phyloP scores from a whole-genome alignment of 2,113 vertebrate species.

The Vicugna pacos region DNA sequence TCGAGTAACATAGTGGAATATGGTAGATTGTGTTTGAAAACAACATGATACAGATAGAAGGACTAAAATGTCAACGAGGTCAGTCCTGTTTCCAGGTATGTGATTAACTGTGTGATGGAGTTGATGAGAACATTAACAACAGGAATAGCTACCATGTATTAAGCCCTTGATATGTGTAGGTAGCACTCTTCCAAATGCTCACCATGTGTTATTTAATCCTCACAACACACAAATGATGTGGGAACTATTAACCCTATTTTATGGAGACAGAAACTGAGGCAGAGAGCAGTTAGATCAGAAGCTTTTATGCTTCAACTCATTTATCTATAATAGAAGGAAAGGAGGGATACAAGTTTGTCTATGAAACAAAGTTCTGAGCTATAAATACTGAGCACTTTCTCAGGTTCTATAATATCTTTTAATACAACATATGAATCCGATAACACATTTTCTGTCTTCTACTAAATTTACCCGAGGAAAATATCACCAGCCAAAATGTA shows the following conservation, averaged over 20 bases:
- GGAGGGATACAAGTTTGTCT: neutral
- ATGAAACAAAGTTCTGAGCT: conserved; percentile 14
- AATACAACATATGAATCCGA: conserved; percentile 60
- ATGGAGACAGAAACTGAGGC: neutral
- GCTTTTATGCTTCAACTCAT: conserved; percentile 10
- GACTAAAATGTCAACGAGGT: conserved; percentile 15
- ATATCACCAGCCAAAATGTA: conserved; percentile 66
- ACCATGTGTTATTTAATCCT: neutral
- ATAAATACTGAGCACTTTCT: conserved; percentile 51
- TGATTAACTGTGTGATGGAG: neutral
- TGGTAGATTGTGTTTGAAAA: neutral
- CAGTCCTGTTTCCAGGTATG: neutral
- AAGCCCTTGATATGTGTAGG: neutral
- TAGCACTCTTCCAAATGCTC: neutral
- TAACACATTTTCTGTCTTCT: conserved; percentile 66
- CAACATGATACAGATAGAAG: neutral
- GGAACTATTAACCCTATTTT: neutral
- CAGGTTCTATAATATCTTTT: conserved; percentile 56
- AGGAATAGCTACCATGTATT: neutral
- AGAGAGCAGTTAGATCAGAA: neutral
- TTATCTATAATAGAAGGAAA: neutral
- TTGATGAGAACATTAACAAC: neutral
- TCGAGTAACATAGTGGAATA: neutral
- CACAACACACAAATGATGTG: conserved; percentile 1
- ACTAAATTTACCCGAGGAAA: conserved; percentile 72